Evolutionary conservation across 2,113 vertebrate species (phyloP).

Genomic region (Condylura cristata): DNA sequence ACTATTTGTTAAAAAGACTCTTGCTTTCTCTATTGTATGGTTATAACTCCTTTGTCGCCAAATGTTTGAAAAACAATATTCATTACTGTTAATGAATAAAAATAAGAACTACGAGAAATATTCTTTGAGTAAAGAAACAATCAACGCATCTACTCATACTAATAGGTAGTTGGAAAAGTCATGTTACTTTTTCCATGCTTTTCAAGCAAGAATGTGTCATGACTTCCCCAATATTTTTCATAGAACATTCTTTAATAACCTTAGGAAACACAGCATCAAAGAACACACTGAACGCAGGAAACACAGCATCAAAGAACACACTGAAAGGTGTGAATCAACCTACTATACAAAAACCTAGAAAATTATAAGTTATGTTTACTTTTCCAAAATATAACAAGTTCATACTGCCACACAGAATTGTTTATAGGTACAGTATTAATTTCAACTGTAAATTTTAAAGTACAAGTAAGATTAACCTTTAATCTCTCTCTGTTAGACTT

Average conservation of each 20-base stretch:
- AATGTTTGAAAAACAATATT: background rate
- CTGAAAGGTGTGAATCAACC: background rate
- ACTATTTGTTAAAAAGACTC: too few relatives aligned
- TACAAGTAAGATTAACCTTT: background rate
- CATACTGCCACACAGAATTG: background rate
- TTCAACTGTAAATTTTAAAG: background rate
- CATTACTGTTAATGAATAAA: slow-evolving; percentile 23
- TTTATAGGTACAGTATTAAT: background rate
- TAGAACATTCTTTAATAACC: background rate
- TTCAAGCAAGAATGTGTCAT: too few relatives aligned
- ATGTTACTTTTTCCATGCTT: too few relatives aligned
- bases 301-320: background rate
- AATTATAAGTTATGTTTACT: background rate
- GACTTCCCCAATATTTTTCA: too few relatives aligned
- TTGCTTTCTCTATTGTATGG: too few relatives aligned
- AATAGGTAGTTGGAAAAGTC: background rate
- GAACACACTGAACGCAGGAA: background rate
- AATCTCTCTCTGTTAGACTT: background rate
- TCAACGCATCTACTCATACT: background rate
- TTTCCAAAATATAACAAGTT: background rate
- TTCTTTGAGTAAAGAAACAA: background rate
- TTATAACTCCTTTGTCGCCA: too few relatives aligned
- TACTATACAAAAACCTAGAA: slow-evolving; percentile 21
- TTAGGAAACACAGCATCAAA: background rate
- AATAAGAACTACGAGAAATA: background rate